Conservation (phyloP, 37 sponge, comb jelly and placozoan species). For the Ephydatia muelleri region DNA sequence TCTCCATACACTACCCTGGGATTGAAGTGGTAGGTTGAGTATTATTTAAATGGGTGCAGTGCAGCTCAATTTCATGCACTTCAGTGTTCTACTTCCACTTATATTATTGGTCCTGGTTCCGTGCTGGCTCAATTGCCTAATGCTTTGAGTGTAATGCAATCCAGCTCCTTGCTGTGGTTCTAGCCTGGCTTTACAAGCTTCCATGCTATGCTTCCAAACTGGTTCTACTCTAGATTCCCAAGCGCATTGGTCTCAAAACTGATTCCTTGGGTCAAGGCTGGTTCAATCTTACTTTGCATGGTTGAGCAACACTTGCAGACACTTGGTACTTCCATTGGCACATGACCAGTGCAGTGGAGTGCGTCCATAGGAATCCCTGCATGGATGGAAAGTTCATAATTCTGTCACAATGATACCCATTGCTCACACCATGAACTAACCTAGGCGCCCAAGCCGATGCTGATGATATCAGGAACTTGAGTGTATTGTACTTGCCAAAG, state of each 20-base stretch:
- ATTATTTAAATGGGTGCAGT: neutral
- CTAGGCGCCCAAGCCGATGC: conserved; percentile 80
- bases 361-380: conserved; percentile 77
- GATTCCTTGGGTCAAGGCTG: neutral
- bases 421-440: conserved; percentile 20
- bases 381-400: neutral
- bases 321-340: conserved; percentile 56
- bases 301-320: conserved; percentile 62
- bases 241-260: too few relatives aligned
- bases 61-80: neutral
- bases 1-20: conserved; percentile 65
- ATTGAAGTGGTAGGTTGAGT: neutral
- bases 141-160: too few relatives aligned
- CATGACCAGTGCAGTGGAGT: conserved; percentile 89
- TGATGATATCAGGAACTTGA: conserved; percentile 81
- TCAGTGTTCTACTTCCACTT: neutral
- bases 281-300: conserved; percentile 69
- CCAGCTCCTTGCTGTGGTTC: too few relatives aligned
- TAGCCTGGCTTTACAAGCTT: too few relatives aligned
- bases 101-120: neutral
- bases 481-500: conserved; percentile 76
- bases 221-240: too few relatives aligned
- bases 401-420: neutral
- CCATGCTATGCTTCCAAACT: neutral
- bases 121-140: too few relatives aligned